Base-by-base conservation (phyloP, 2,888 invertebrate species). In the Sminthurinus aureus region DNA sequence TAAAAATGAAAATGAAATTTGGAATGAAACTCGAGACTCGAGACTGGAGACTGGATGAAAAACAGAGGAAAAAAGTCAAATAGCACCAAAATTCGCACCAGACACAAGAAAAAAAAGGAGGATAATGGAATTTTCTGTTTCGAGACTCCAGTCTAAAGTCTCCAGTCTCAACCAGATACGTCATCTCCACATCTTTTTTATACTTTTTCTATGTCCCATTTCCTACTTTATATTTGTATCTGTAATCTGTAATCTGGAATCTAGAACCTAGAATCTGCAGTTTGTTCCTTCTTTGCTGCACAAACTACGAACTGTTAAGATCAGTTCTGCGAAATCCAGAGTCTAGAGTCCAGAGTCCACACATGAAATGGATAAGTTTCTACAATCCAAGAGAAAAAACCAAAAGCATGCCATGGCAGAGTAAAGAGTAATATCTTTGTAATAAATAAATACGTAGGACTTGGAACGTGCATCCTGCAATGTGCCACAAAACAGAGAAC, bases 101-200 rank as follows among this genome's bases (percentile, higher is more conserved):
- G 38, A 38, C 3, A 38, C 38, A 38, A 38, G 38, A 38, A 22
- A 22, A 69, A 22, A 69, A 20, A n/a, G 20, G 20, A 2, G n/a
- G 69, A 69, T 69, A 69, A 69, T 69, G 69, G 69, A 22, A 69
- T 69, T 69, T 69, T 69, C 69, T 22, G 58, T 58, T 58, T 15
- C 58, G 9, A 15, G 52, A 52, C 13, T 11, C 52, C 52, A 13
- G 18, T 15, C 58, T 18, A 0, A 58, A 58, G 58, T 38, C 38
- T 38, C 38, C 3, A 38, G 38, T 38, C 38, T 38, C 38, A 38
- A 38, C 38, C 38, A 38, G n/a, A n/a, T n/a, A n/a, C n/a, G n/a
- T n/a, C n/a, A n/a, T n/a, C n/a, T n/a, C n/a, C n/a, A n/a, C n/a
- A n/a, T n/a, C n/a, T n/a, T n/a, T n/a, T n/a, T n/a, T n/a, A n/a